These are phyloP conservation scores for Cataglyphis altisquamis DNA, from an alignment of 2,888 invertebrate genomes.

Conservation along the genomic window DNA sequence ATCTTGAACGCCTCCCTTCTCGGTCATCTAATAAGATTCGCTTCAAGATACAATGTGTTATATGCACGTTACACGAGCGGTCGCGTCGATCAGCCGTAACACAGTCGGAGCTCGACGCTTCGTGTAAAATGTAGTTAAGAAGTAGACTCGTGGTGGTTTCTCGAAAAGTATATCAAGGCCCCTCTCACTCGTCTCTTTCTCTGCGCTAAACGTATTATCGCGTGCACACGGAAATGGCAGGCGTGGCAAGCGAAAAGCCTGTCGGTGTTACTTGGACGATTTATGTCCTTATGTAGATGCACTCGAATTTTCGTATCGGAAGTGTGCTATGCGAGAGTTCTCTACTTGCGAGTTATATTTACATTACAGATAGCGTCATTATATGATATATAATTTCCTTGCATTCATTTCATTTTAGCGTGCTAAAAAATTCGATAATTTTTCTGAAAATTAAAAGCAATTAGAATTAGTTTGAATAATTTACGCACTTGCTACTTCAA, in stretches of 20 bases:
- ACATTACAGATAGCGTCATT: not conserved
- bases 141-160: slow-evolving; percentile 23
- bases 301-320: slow-evolving; percentile 22
- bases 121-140: slow-evolving; percentile 41
- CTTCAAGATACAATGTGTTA: slow-evolving; percentile 57
- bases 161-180: slow-evolving; percentile 46
- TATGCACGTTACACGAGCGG: slow-evolving; percentile 31
- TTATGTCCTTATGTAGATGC: slow-evolving; percentile 36
- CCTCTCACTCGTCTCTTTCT: not conserved
- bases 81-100: slow-evolving; percentile 48
- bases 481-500: not conserved
- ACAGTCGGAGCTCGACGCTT: slow-evolving; percentile 31
- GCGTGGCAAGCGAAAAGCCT: slow-evolving; percentile 46
- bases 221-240: slow-evolving; percentile 47
- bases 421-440: not conserved
- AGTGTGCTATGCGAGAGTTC: not conserved
- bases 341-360: slow-evolving; percentile 1
- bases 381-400: not conserved
- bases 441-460: not conserved
- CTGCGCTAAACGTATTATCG: slow-evolving; percentile 40
- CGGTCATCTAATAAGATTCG: slow-evolving; percentile 53
- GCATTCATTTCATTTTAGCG: not conserved
- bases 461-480: not conserved
- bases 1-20: slow-evolving; percentile 46
- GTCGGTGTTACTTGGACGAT: slow-evolving; percentile 22